phyloP scores from a whole-genome alignment of 2,888 invertebrate genomes.

The Dromius quadrimaculatus region DNA sequence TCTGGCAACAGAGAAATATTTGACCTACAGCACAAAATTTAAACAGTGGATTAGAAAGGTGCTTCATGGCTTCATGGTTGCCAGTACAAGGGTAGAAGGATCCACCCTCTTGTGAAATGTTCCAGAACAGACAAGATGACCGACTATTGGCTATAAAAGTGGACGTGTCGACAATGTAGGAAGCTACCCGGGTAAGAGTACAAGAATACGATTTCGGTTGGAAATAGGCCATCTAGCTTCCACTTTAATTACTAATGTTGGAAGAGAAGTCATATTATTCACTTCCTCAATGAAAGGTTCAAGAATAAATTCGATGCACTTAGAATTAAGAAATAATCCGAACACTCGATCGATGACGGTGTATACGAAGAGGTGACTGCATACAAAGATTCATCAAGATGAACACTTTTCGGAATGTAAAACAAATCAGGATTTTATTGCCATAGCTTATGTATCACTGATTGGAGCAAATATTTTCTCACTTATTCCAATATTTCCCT shows the following conservation, averaged over 20 bases:
- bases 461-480: too few species aligned
- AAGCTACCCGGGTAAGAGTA: not conserved
- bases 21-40: conserved; percentile 30
- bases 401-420: too few species aligned
- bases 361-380: too few species aligned
- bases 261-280: too few species aligned
- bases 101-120: conserved; percentile 34
- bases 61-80: not conserved
- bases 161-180: conserved; percentile 35
- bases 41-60: conserved; percentile 28
- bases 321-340: too few species aligned
- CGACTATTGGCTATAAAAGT: conserved; percentile 39
- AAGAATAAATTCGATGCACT: too few species aligned
- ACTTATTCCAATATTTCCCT: too few species aligned
- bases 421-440: too few species aligned
- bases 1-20: not conserved
- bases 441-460: too few species aligned
- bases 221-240: not conserved
- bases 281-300: too few species aligned
- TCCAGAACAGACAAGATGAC: conserved; percentile 46
- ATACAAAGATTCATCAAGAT: too few species aligned
- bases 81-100: conserved; percentile 12
- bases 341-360: too few species aligned
- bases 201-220: conserved; percentile 10
- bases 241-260: conserved; percentile 7